Conservation (phyloP, 1,140 invertebrate species). For the Lepidurus arcticus region DNA sequence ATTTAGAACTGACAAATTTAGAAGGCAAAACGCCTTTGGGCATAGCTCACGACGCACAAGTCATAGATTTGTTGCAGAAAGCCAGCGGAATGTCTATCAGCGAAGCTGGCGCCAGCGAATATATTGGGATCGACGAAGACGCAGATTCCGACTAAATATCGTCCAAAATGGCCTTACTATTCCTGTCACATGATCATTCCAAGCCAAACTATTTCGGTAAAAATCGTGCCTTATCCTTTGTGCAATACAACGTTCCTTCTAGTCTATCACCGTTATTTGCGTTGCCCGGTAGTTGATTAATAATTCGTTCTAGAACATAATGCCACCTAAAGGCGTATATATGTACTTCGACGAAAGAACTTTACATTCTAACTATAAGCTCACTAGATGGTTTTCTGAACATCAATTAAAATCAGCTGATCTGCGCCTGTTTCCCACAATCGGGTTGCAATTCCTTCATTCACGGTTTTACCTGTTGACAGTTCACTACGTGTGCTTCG, state of each 20-base stretch:
- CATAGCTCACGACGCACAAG: slow-evolving; percentile 42
- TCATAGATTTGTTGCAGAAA: slow-evolving; percentile 40
- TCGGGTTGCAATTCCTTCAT: background rate
- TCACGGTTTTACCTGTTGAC: slow-evolving; percentile 21
- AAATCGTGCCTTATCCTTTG: slow-evolving; percentile 9
- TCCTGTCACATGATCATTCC: background rate
- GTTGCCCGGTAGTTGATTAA: too few species aligned
- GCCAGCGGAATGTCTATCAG: slow-evolving; percentile 2
- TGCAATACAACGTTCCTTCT: background rate
- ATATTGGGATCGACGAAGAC: slow-evolving; percentile 29
- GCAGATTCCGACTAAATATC: slow-evolving; percentile 30
- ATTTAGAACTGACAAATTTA: slow-evolving; percentile 40
- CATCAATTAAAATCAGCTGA: background rate
- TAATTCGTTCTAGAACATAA: too few species aligned
- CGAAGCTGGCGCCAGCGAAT: slow-evolving; percentile 24
- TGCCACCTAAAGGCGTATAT: too few species aligned
- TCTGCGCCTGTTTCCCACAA: background rate
- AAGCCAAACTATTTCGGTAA: background rate
- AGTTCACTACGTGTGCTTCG: background rate
- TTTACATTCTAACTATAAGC: background rate
- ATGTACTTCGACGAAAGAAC: too few species aligned
- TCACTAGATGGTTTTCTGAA: background rate
- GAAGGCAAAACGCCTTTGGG: slow-evolving; percentile 42
- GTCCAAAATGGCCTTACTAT: background rate
- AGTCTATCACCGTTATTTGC: background rate